Conservation (phyloP, 2,888 invertebrate species). For the Drosophila maculinotata region DNA sequence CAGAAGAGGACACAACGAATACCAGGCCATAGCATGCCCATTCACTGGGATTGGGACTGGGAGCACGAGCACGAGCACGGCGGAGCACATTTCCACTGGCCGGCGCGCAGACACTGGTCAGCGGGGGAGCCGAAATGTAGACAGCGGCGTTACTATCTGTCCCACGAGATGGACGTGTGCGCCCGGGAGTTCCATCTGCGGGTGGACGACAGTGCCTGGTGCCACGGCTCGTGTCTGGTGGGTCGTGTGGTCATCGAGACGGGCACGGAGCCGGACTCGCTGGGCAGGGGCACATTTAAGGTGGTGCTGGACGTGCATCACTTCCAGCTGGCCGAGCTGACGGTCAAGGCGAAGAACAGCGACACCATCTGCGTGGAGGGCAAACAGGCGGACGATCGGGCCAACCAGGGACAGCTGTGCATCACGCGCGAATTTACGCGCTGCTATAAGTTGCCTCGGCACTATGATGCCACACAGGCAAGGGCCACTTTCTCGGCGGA, state of each 20-base stretch:
- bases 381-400: constrained; percentile 77
- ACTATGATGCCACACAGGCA: constrained; percentile 82
- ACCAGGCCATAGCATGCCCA: constrained; percentile 61
- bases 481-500: constrained; percentile 82
- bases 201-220: constrained; percentile 77
- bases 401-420: constrained; percentile 73
- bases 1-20: constrained; percentile 2
- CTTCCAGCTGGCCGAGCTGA: constrained; percentile 80
- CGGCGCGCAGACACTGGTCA: constrained; percentile 67
- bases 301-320: constrained; percentile 83
- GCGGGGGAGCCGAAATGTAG: constrained; percentile 70
- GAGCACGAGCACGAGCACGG: constrained; percentile 75
- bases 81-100: constrained; percentile 69
- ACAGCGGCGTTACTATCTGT: constrained; percentile 65
- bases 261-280: constrained; percentile 74
- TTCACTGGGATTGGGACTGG: constrained; percentile 80
- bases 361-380: constrained; percentile 82
- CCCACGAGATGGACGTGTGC: constrained; percentile 75
- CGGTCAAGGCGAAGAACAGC: constrained; percentile 80
- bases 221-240: constrained; percentile 81
- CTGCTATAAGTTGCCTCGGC: constrained; percentile 82
- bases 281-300: constrained; percentile 81
- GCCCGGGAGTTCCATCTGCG: constrained; percentile 75
- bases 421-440: constrained; percentile 82
- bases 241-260: constrained; percentile 79